phyloP scores from a whole-genome alignment of 2,888 invertebrate genomes.

The Dicycla oo region DNA sequence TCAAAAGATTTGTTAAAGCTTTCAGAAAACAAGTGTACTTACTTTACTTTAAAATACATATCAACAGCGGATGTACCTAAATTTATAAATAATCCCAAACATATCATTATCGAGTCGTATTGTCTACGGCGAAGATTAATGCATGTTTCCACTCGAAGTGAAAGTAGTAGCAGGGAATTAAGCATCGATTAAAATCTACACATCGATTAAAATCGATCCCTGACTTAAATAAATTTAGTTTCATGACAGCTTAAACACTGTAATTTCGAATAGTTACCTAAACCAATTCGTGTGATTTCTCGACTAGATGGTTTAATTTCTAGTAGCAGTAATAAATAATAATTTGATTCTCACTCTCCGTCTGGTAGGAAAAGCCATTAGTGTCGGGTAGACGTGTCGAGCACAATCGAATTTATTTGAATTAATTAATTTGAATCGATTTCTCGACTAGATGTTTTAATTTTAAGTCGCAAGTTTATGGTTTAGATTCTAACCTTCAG shows the following conservation, averaged over 20 bases:
- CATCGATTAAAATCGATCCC: conserved; percentile 30
- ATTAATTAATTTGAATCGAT: too few species aligned
- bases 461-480: too few species aligned
- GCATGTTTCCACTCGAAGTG: conserved; percentile 28
- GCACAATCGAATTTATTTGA: too few species aligned
- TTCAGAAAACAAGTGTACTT: background rate
- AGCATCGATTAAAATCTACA: conserved; percentile 42
- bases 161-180: conserved; percentile 46
- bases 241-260: conserved; percentile 27
- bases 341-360: background rate
- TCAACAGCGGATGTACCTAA: conserved; percentile 2
- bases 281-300: background rate
- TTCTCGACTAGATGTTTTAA: too few species aligned
- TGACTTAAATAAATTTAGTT: conserved; percentile 30
- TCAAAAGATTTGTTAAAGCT: too few species aligned
- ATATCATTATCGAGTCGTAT: conserved; percentile 37
- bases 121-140: conserved; percentile 40
- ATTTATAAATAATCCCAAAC: conserved; percentile 27
- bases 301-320: background rate
- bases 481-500: too few species aligned
- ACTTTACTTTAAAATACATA: background rate
- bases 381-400: too few species aligned
- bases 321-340: background rate
- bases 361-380: background rate
- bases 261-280: conserved; percentile 10